phyloP scores from a whole-genome alignment of 2,113 vertebrate genomes.

The Prietella phreatophila region DNA sequence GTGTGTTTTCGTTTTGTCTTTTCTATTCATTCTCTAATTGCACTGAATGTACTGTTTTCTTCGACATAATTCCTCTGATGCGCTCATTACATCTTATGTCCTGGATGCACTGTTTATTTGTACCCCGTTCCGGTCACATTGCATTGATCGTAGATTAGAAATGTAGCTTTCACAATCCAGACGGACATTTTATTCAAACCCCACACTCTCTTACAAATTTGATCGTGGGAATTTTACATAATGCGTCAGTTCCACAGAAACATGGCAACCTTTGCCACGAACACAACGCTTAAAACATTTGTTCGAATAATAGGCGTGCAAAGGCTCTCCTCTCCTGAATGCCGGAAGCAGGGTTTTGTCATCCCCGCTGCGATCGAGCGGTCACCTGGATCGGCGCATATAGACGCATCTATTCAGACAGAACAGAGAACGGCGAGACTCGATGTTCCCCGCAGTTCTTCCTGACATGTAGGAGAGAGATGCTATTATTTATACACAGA shows the following conservation, averaged over 20 bases:
- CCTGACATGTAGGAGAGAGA: conserved; percentile 30
- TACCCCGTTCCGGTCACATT: not conserved
- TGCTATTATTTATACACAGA: conserved; percentile 17
- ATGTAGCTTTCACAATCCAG: conserved; percentile 45
- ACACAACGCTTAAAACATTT: not conserved
- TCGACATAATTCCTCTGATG: not conserved
- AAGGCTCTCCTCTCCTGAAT: conserved; percentile 33
- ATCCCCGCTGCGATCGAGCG: conserved; percentile 39
- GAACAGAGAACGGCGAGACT: conserved; percentile 23
- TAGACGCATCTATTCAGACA: conserved; percentile 17
- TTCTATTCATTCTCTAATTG: not conserved
- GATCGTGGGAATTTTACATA: not conserved
- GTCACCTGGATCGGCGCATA: conserved; percentile 38
- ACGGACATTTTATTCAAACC: conserved; percentile 1
- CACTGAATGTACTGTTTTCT: not conserved
- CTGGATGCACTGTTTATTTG: not conserved
- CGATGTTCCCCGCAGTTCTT: conserved; percentile 13
- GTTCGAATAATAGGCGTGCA: conserved; percentile 26
- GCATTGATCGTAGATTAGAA: conserved; percentile 45
- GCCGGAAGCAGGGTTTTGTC: conserved; percentile 21
- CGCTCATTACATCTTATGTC: not conserved
- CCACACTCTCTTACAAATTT: not conserved
- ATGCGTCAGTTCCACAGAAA: not conserved
- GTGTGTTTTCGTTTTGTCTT: too few relatives aligned
- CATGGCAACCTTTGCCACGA: not conserved